phyloP scores from a whole-genome alignment of 2,797 vertebrate species.

The Somateria mollissima region DNA sequence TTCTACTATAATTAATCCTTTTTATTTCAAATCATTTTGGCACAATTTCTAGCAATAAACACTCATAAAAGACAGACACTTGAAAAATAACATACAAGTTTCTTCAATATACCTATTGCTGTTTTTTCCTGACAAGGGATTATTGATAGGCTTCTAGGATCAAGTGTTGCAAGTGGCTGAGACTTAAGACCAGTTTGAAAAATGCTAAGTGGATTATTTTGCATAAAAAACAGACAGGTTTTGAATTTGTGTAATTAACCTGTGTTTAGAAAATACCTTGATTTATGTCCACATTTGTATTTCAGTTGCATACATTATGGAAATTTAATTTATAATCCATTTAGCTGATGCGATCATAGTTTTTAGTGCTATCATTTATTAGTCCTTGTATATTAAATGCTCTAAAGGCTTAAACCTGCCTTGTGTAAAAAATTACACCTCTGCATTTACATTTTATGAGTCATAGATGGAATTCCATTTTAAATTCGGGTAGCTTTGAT shows the following conservation, averaged over 20 bases:
- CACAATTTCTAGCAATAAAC: conserved; percentile 99
- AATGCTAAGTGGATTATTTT: conserved; percentile 99
- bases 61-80: conserved; percentile 92
- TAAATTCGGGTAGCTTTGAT: conserved; percentile 84
- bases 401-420: conserved; percentile 86
- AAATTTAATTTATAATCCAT: conserved; percentile 99
- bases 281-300: conserved; percentile 94
- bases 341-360: conserved; percentile 98
- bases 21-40: conserved; percentile 97
- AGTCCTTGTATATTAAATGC: conserved; percentile 93
- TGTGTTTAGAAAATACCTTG: conserved; percentile 98
- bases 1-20: conserved; percentile 95
- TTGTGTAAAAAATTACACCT: conserved; percentile 86
- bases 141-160: conserved; percentile 94
- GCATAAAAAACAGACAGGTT: conserved; percentile 98
- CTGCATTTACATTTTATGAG: conserved; percentile 92
- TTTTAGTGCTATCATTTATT: conserved; percentile 99
- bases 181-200: conserved; percentile 83
- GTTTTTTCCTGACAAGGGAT: conserved; percentile 83
- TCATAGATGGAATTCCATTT: conserved; percentile 90
- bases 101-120: conserved; percentile 89
- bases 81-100: conserved; percentile 88
- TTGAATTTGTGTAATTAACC: conserved; percentile 96
- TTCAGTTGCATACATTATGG: conserved; percentile 98
- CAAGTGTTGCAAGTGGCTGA: conserved; percentile 80